These are phyloP conservation scores for Porites lutea DNA, from an alignment of 64 coral and sea anemone species.

Conservation along the genomic window DNA sequence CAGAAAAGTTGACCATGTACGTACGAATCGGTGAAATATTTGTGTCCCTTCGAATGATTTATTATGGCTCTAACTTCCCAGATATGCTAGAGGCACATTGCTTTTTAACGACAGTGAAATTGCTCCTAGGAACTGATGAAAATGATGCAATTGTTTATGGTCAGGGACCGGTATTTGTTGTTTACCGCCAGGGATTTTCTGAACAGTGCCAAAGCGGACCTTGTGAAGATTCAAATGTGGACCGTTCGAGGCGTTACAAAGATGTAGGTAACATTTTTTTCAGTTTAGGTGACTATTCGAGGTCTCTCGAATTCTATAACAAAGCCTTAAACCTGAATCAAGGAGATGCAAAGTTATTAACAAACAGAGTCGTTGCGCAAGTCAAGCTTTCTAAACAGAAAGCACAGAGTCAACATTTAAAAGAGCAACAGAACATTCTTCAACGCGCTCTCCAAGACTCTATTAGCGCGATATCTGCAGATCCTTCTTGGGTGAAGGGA, in stretches of 20 bases:
- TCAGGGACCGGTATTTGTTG: too few species aligned
- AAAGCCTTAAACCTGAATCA: not conserved
- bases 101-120: not conserved
- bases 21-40: not conserved
- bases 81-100: too few species aligned
- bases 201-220: too few species aligned
- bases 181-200: too few species aligned
- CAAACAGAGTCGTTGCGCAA: not conserved
- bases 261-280: not conserved
- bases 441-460: not conserved
- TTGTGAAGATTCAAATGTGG: too few species aligned
- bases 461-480: not conserved
- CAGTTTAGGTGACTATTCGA: not conserved
- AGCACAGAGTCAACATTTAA: too few species aligned
- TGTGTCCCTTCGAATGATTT: not conserved
- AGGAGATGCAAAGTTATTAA: conserved; percentile 3
- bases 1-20: not conserved
- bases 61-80: not conserved
- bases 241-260: not conserved
- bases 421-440: not conserved
- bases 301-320: not conserved
- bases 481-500: conserved; percentile 13
- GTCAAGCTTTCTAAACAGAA: not conserved
- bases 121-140: not conserved
- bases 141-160: not conserved